Conservation (phyloP, 2,797 vertebrate genomes). For the Phalanger gymnotis region DNA sequence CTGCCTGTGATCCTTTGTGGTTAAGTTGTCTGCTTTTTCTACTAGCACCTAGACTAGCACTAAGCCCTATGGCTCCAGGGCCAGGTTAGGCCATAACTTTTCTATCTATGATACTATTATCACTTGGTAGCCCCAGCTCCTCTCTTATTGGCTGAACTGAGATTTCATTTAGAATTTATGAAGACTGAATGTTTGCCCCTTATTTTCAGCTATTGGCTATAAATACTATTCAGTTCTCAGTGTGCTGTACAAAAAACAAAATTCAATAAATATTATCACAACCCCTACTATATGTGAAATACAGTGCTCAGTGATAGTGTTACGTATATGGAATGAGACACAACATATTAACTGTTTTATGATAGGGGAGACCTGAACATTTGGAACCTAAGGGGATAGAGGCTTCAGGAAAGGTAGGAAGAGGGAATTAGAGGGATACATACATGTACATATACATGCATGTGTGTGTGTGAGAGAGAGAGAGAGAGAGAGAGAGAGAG, state of each 20-base stretch:
- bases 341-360: not conserved
- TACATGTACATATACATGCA: not conserved
- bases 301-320: not conserved
- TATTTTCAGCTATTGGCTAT: not conserved
- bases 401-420: not conserved
- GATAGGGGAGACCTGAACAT: not conserved
- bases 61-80: not conserved
- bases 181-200: not conserved
- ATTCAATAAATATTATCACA: not conserved
- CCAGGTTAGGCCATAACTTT: not conserved
- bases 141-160: not conserved
- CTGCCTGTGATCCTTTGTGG: not conserved
- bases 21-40: not conserved
- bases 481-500: not conserved
- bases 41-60: not conserved
- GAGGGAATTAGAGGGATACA: not conserved
- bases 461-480: not conserved
- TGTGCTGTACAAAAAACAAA: not conserved
- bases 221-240: not conserved
- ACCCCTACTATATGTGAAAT: not conserved
- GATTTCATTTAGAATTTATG: not conserved
- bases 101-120: not conserved
- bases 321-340: not conserved
- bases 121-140: not conserved
- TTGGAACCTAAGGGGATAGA: not conserved